Evolutionary conservation across 2,888 invertebrate genomes (phyloP).

Genomic region (Xestia xanthographa): DNA sequence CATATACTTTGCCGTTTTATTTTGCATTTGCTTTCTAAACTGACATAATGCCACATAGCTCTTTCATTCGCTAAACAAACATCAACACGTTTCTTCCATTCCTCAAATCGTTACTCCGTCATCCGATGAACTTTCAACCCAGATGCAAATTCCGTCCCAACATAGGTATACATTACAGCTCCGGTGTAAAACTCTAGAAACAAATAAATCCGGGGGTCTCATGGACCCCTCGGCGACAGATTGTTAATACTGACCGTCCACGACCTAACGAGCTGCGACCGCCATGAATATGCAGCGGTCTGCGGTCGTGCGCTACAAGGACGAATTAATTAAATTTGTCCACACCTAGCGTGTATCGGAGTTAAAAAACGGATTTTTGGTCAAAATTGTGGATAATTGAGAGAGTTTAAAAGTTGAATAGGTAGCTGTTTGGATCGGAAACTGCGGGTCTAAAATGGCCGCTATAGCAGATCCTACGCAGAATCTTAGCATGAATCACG

Average conservation of each 20-base stretch:
- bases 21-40: background rate
- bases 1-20: background rate
- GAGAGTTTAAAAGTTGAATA: background rate
- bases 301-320: constrained; percentile 71
- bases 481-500: no score
- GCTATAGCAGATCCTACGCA: no score
- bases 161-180: constrained; percentile 36
- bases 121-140: constrained; percentile 23
- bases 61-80: background rate
- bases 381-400: constrained; percentile 14
- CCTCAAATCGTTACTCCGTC: constrained; percentile 1
- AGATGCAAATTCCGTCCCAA: constrained; percentile 37
- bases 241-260: constrained; percentile 85
- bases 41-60: background rate
- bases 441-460: no score
- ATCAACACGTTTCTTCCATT: background rate
- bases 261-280: constrained; percentile 88
- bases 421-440: background rate
- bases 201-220: constrained; percentile 57
- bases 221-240: constrained; percentile 74
- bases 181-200: constrained; percentile 50
- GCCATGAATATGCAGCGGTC: constrained; percentile 87
- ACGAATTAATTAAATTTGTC: constrained; percentile 83
- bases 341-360: constrained; percentile 68
- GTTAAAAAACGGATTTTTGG: constrained; percentile 54